A percentile compares a stretch with the other conserved stretches of the same genome.
These are phyloP conservation scores for Philonicus albiceps DNA, from an alignment of 2,888 invertebrate genomes.

Conservation along the genomic window DNA sequence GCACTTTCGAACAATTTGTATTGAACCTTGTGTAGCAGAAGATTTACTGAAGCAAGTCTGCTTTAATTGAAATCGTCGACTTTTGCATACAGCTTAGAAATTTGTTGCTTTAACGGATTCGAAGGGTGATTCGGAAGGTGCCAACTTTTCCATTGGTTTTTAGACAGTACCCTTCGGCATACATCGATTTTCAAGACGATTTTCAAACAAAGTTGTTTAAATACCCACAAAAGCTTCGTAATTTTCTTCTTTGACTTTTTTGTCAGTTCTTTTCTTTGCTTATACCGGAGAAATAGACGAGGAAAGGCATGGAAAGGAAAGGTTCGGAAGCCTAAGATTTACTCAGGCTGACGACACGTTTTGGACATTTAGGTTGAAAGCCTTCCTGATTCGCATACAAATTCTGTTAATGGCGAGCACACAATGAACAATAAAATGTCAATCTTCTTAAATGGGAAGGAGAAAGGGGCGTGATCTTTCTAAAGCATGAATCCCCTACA, in stretches of 20 bases:
- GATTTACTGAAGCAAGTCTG: neutral
- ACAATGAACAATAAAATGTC: slow-evolving; percentile 24
- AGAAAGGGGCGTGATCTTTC: neutral
- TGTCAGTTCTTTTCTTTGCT: neutral
- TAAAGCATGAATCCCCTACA: neutral
- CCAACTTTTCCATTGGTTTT: neutral
- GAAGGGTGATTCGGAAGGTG: neutral
- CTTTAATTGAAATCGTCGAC: neutral
- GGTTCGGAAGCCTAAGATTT: neutral
- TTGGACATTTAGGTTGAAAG: slow-evolving; percentile 16
- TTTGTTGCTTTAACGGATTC: neutral
- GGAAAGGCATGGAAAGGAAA: neutral
- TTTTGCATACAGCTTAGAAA: neutral
- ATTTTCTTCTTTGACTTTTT: neutral
- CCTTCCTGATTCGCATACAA: slow-evolving; percentile 27
- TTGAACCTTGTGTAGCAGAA: neutral
- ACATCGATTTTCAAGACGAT: neutral
- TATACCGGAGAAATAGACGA: neutral
- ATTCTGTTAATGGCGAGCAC: slow-evolving; percentile 15
- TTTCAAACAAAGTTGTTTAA: neutral
- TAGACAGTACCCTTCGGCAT: neutral
- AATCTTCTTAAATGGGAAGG: neutral
- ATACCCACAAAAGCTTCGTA: neutral
- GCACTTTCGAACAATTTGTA: neutral
- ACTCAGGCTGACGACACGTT: slow-evolving; percentile 6